These are phyloP conservation scores for Hoplias malabaricus DNA, from an alignment of 2,113 vertebrate species.

Conservation along the genomic window DNA sequence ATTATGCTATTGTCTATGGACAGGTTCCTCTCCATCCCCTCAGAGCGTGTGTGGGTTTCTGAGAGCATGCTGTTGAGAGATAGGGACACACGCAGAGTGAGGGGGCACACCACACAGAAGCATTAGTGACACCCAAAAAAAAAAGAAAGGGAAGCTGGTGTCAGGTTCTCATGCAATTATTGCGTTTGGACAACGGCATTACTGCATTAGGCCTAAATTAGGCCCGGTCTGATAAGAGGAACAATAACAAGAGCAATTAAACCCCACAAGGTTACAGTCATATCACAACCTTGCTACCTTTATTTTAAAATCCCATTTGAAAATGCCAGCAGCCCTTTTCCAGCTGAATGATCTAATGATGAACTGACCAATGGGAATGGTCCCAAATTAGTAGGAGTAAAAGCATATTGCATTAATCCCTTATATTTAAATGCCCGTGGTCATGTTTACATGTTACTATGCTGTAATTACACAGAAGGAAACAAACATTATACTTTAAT, in stretches of 20 bases:
- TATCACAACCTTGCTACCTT: background rate
- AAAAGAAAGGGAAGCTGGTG: background rate
- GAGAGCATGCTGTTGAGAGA: background rate
- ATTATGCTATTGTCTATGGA: slow-evolving; percentile 45
- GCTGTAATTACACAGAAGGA: too few relatives aligned
- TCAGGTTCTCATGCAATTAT: background rate
- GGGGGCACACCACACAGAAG: background rate
- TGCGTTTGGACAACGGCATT: background rate
- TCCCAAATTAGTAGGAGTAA: background rate
- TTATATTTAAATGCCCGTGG: background rate
- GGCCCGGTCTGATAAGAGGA: background rate
- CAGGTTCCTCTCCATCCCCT: slow-evolving; percentile 17
- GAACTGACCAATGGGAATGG: background rate
- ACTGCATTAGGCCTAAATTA: background rate
- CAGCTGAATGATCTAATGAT: too few relatives aligned
- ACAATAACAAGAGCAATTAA: background rate
- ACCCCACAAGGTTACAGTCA: background rate
- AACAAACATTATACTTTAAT: too few relatives aligned
- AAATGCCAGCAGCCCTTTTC: background rate
- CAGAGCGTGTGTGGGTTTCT: slow-evolving; percentile 4
- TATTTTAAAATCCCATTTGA: background rate
- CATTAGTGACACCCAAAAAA: background rate
- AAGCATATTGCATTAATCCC: background rate
- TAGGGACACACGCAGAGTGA: background rate
- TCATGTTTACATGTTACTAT: background rate